phyloP scores from a whole-genome alignment of 2,888 invertebrate genomes.

The Aquatica leii region DNA sequence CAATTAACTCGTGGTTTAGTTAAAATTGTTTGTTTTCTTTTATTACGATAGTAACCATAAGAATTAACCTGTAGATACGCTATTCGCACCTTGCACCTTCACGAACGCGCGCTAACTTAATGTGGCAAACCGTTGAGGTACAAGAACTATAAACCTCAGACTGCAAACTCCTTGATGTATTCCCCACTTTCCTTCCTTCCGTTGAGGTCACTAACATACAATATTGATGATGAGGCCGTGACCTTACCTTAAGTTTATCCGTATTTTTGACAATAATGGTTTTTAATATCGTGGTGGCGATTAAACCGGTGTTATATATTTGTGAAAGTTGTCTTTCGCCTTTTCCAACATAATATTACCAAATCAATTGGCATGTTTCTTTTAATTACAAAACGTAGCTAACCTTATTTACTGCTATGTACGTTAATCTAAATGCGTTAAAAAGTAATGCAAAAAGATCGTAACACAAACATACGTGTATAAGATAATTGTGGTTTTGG shows the following conservation, averaged over 20 bases:
- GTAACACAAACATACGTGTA: too few species aligned
- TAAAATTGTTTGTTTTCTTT: neutral
- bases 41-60: constrained; percentile 20
- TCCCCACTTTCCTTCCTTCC: constrained; percentile 56
- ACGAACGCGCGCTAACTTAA: constrained; percentile 34
- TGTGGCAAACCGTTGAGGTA: constrained; percentile 31
- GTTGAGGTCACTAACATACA: constrained; percentile 55
- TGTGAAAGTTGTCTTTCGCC: neutral
- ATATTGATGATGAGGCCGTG: constrained; percentile 49
- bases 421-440: too few species aligned
- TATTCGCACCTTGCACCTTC: constrained; percentile 37
- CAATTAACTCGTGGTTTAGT: constrained; percentile 27
- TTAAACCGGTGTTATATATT: neutral
- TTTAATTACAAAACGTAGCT: too few species aligned
- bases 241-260: constrained; percentile 45
- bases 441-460: too few species aligned
- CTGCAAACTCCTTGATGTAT: constrained; percentile 37
- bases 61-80: constrained; percentile 40
- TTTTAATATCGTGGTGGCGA: too few species aligned
- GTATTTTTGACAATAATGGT: constrained; percentile 6
- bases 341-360: too few species aligned
- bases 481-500: too few species aligned
- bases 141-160: constrained; percentile 37
- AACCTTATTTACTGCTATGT: too few species aligned
- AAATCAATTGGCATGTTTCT: too few species aligned